phyloP scores from a whole-genome alignment of 2,113 vertebrate genomes.

The Melanocharis versteri region DNA sequence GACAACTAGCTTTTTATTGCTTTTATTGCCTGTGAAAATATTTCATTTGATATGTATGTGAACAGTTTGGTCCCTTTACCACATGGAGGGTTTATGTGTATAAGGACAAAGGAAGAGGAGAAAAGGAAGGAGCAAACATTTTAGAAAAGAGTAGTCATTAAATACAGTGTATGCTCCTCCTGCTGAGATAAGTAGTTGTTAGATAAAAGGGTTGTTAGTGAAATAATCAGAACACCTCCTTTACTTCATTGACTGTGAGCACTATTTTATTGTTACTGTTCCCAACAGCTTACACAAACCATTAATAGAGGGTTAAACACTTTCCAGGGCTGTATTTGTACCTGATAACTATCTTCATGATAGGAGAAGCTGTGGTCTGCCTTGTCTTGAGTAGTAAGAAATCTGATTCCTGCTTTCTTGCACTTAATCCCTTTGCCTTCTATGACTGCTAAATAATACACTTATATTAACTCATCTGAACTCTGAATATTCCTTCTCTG shows the following conservation, averaged over 20 bases:
- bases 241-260: background rate
- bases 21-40: constrained; percentile 51
- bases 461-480: background rate
- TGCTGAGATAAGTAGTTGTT: constrained; percentile 40
- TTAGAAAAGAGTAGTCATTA: background rate
- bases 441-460: background rate
- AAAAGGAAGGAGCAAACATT: background rate
- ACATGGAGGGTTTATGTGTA: constrained; percentile 32
- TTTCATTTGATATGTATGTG: constrained; percentile 54
- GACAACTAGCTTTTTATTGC: constrained; percentile 37
- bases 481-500: background rate
- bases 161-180: background rate
- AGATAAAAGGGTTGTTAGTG: constrained; percentile 3
- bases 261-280: background rate
- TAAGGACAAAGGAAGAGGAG: background rate
- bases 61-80: constrained; percentile 26
- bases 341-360: background rate
- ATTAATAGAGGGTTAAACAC: background rate
- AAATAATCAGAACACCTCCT: background rate
- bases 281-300: background rate
- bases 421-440: background rate
- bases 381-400: background rate
- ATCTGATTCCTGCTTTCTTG: background rate
- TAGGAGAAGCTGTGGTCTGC: background rate
- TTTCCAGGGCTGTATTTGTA: background rate